phyloP scores from a whole-genome alignment of 2,797 vertebrate species.

The Octomys mimax region DNA sequence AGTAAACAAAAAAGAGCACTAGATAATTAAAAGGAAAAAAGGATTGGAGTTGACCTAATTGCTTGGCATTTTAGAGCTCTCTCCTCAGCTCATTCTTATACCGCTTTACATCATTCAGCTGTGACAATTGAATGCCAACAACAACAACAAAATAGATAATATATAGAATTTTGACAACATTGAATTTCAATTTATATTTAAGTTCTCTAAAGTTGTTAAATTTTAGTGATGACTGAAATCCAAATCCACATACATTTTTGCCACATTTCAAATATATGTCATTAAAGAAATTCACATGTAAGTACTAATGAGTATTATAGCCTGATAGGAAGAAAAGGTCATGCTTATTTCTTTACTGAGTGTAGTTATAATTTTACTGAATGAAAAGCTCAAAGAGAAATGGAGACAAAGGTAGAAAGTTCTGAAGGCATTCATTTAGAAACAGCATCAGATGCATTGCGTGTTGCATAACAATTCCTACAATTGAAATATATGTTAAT shows the following conservation, averaged over 20 bases:
- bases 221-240: background rate
- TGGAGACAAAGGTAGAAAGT: background rate
- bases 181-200: background rate
- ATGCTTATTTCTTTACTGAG: background rate
- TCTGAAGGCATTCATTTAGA: background rate
- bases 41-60: background rate
- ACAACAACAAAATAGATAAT: conserved; percentile 39
- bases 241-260: background rate
- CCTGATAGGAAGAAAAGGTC: background rate
- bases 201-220: conserved; percentile 12
- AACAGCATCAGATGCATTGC: background rate
- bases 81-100: background rate
- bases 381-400: background rate
- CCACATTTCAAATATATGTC: background rate
- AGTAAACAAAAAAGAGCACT: conserved; percentile 24
- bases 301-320: background rate
- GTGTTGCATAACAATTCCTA: background rate
- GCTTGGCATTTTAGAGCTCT: background rate
- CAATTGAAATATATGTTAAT: background rate
- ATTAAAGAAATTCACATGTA: background rate
- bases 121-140: background rate
- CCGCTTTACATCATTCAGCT: conserved; percentile 48
- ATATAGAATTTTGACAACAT: conserved; percentile 27
- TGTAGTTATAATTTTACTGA: background rate
- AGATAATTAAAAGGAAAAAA: conserved; percentile 46